Evolutionary conservation across 2,888 invertebrate species (phyloP).

Genomic region (Aquatica leii): DNA sequence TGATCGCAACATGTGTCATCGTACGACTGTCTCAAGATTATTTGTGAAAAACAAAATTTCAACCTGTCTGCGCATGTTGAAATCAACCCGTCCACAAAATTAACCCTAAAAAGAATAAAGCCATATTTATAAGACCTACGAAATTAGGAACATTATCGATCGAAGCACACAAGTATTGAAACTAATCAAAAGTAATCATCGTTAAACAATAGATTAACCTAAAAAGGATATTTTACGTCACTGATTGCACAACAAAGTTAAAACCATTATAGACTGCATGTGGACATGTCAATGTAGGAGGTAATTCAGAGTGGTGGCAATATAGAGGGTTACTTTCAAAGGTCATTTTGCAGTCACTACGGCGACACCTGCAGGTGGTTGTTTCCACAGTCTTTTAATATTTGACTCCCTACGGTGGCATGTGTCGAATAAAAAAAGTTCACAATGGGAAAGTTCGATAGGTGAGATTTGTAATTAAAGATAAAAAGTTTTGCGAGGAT

Average conservation of each 20-base stretch:
- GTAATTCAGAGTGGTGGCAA: slow-evolving; percentile 27
- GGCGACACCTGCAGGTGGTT: slow-evolving; percentile 50
- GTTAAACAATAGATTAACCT: too few species aligned
- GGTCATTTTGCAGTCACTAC: slow-evolving; percentile 47
- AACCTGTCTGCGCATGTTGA: slow-evolving; percentile 42
- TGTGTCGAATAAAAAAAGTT: slow-evolving; percentile 2
- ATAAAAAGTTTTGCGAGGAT: slow-evolving; percentile 5
- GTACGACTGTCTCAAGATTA: slow-evolving; percentile 29
- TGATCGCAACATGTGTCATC: slow-evolving; percentile 49
- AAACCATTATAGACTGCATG: slow-evolving; percentile 34
- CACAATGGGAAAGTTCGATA: too few species aligned
- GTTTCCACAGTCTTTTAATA: slow-evolving; percentile 40
- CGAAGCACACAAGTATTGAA: background rate
- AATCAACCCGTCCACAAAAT: slow-evolving; percentile 24
- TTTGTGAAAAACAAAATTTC: slow-evolving; percentile 38
- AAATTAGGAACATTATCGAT: too few species aligned
- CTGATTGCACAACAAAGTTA: slow-evolving; percentile 18
- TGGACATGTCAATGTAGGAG: slow-evolving; percentile 35
- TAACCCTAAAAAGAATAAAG: slow-evolving; percentile 1
- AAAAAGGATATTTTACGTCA: too few species aligned
- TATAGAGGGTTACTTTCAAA: slow-evolving; percentile 41
- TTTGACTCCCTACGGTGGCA: slow-evolving; percentile 12
- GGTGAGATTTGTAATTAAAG: background rate
- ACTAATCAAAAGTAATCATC: too few species aligned
- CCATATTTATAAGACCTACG: too few species aligned